These are phyloP conservation scores for Grapholita molesta DNA, from an alignment of 1,140 invertebrate genomes.

Conservation along the genomic window DNA sequence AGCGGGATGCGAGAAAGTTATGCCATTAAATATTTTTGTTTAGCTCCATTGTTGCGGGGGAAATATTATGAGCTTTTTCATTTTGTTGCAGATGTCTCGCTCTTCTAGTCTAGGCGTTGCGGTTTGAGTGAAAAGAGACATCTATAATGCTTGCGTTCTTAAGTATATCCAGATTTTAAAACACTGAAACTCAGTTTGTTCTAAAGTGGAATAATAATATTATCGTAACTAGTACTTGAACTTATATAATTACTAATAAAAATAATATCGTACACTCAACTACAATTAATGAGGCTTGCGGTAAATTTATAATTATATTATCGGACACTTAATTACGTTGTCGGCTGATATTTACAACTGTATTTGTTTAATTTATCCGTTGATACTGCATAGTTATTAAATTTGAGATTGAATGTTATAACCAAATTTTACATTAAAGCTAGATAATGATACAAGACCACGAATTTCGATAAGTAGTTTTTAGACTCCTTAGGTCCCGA, in stretches of 20 bases:
- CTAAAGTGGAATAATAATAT: background rate
- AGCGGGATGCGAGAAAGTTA: constrained; percentile 65
- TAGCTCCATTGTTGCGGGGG: constrained; percentile 68
- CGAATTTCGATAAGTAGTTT: background rate
- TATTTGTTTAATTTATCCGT: background rate
- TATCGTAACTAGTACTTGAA: background rate
- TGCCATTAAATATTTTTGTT: constrained; percentile 73
- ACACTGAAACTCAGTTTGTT: background rate
- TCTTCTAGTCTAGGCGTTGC: constrained; percentile 38
- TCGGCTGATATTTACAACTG: background rate
- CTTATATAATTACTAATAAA: background rate
- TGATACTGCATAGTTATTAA: background rate
- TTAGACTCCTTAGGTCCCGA: too few species aligned
- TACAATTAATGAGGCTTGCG: background rate
- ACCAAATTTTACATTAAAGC: too few species aligned
- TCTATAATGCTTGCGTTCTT: constrained; percentile 29
- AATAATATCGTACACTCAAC: background rate
- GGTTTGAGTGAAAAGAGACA: constrained; percentile 41
- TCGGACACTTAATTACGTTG: background rate
- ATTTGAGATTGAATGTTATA: background rate
- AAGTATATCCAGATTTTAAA: background rate
- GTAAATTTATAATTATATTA: background rate
- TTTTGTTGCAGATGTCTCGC: constrained; percentile 51
- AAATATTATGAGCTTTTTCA: constrained; percentile 75
- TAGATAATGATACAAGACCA: background rate